Conservation (phyloP, 2,113 vertebrate genomes). For the Morphnarchus princeps region DNA sequence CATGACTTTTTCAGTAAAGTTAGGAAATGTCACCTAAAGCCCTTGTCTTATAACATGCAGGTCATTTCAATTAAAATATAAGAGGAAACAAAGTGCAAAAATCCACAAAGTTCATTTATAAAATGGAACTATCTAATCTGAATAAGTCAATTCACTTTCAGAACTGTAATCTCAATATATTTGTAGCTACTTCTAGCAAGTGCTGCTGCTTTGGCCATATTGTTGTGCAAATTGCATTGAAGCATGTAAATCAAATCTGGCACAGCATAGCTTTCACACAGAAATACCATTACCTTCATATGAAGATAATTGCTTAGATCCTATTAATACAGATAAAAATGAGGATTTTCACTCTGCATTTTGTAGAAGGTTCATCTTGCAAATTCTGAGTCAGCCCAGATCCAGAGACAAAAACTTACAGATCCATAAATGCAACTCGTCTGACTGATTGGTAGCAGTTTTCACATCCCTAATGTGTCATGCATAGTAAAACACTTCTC, state of each 20-base stretch:
- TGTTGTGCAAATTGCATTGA: not conserved
- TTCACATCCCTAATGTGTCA: not conserved
- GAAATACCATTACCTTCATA: not conserved
- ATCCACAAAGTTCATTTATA: not conserved
- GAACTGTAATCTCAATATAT: not conserved
- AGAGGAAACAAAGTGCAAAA: not conserved
- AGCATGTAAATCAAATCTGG: fast-evolving
- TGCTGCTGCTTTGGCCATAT: not conserved
- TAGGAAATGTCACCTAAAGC: not conserved
- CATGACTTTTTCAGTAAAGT: not conserved
- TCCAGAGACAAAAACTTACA: not conserved
- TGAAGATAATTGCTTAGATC: not conserved
- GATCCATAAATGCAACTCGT: not conserved
- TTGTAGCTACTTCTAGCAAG: not conserved
- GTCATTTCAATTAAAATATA: not conserved
- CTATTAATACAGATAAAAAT: not conserved
- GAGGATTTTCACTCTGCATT: not conserved
- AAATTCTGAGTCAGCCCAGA: not conserved
- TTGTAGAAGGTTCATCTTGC: not conserved
- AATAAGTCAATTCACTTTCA: not conserved
- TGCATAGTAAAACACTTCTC: not conserved
- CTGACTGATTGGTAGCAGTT: not conserved
- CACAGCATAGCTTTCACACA: not conserved
- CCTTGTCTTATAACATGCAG: not conserved
- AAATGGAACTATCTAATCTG: not conserved